phyloP scores from a whole-genome alignment of 2,797 vertebrate species.

The Hemibagrus guttatus region DNA sequence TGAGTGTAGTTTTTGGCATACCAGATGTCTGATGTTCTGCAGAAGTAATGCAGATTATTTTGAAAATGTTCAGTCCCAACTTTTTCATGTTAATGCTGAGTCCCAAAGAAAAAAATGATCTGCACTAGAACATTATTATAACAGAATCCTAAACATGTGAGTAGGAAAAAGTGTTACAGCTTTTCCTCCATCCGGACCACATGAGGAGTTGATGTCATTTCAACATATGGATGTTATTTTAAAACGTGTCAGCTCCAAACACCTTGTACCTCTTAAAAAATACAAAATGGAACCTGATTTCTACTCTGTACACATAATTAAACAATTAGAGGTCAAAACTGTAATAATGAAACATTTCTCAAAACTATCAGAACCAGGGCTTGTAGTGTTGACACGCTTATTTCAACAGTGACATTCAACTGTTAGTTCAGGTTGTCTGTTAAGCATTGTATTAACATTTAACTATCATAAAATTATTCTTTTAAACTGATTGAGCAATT shows the following conservation, averaged over 20 bases:
- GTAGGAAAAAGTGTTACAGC: background rate
- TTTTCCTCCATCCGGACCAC: background rate
- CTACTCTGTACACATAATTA: background rate
- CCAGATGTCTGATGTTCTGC: background rate
- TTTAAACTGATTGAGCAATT: background rate
- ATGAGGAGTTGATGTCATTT: background rate
- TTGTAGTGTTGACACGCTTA: background rate
- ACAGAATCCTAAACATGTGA: background rate
- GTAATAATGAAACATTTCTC: background rate
- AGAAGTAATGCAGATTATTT: no score
- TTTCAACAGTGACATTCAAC: background rate
- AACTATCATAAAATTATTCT: background rate
- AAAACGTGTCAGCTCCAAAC: background rate
- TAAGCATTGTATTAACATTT: background rate
- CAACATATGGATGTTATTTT: background rate
- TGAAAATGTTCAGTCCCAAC: background rate
- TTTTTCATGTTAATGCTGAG: background rate
- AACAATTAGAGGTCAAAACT: background rate
- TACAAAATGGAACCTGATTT: background rate
- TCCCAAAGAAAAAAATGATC: background rate
- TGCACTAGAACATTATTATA: background rate
- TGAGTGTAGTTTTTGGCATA: background rate
- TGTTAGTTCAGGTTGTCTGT: background rate
- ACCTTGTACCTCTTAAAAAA: background rate
- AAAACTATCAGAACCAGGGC: background rate